Percentiles rank a stretch among this genome's conserved stretches.
Evolutionary conservation across 2,888 invertebrate species (phyloP).

Genomic region (Drosophila borborema): DNA sequence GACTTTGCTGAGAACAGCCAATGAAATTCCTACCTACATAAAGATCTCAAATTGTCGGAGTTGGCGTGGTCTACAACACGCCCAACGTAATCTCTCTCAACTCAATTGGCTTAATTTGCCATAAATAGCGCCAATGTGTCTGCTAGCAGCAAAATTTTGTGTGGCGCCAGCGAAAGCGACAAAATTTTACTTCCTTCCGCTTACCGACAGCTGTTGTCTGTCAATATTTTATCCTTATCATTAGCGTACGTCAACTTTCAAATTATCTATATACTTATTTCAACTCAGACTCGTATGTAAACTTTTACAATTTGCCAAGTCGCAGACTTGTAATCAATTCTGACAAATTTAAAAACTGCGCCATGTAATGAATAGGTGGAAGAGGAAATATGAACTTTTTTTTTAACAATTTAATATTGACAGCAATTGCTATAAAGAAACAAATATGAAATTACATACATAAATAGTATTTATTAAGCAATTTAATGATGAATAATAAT

Average conservation of each 20-base stretch:
- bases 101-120: slow-evolving; percentile 80
- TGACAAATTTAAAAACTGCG: not conserved
- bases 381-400: not conserved
- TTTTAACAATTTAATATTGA: not conserved
- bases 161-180: slow-evolving; percentile 42
- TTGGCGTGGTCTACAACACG: slow-evolving; percentile 27
- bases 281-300: slow-evolving; percentile 5
- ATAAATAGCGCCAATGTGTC: slow-evolving; percentile 73
- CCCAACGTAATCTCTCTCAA: slow-evolving; percentile 67
- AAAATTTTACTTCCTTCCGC: slow-evolving; percentile 58
- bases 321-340: slow-evolving; percentile 36
- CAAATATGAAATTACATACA: not conserved
- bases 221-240: slow-evolving; percentile 71
- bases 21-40: slow-evolving; percentile 56
- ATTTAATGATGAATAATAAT: no score
- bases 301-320: slow-evolving; percentile 10
- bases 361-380: not conserved
- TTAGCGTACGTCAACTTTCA: slow-evolving; percentile 73
- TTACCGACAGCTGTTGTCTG: slow-evolving; percentile 59
- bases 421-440: not conserved
- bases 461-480: not conserved
- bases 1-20: slow-evolving; percentile 39
- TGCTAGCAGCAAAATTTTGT: slow-evolving; percentile 50
- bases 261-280: slow-evolving; percentile 46
- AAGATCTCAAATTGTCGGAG: slow-evolving; percentile 19